Evolutionary conservation across 2,113 vertebrate genomes (phyloP).

Genomic region (Gasterosteus nipponicus): DNA sequence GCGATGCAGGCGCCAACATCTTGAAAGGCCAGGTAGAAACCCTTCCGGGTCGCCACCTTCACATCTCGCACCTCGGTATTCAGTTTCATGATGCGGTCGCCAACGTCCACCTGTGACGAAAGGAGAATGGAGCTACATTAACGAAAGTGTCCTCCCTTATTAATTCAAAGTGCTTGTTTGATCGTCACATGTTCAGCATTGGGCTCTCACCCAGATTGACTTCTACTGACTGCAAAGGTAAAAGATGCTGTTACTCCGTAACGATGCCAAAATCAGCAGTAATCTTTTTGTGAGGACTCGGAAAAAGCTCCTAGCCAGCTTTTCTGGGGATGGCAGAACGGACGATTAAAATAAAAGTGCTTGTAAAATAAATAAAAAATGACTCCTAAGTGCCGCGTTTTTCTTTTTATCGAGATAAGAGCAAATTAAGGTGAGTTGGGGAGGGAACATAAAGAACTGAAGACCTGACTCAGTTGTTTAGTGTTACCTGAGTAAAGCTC

Average conservation of each 20-base stretch:
- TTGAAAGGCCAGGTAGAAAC: conserved; percentile 98
- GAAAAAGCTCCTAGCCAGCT: conserved; percentile 42
- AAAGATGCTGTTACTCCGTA: conserved; percentile 33
- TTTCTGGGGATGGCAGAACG: conserved; percentile 34
- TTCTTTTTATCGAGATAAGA: conserved; percentile 47
- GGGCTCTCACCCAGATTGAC: conserved; percentile 43
- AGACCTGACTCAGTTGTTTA: conserved; percentile 50
- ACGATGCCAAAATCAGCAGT: conserved; percentile 28
- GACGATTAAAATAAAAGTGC: conserved; percentile 56
- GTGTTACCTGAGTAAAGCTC: conserved; percentile 93
- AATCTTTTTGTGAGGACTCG: conserved; percentile 22
- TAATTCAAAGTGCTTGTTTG: conserved; percentile 40
- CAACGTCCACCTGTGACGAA: conserved; percentile 87
- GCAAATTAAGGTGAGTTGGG: conserved; percentile 58
- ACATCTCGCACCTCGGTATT: conserved; percentile 97
- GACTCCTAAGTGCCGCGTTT: conserved; percentile 43
- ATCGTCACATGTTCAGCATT: conserved; percentile 46
- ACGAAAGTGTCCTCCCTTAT: conserved; percentile 29
- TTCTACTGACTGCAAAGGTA: conserved; percentile 46
- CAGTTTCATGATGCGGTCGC: conserved; percentile 97
- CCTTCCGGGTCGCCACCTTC: conserved; percentile 90
- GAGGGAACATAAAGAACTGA: conserved; percentile 50
- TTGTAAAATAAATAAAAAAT: conserved; percentile 58
- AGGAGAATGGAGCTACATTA: conserved; percentile 8
- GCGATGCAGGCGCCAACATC: conserved; percentile 97